Conservation (phyloP, 2,888 invertebrate species). For the Mystacides longicornis region DNA sequence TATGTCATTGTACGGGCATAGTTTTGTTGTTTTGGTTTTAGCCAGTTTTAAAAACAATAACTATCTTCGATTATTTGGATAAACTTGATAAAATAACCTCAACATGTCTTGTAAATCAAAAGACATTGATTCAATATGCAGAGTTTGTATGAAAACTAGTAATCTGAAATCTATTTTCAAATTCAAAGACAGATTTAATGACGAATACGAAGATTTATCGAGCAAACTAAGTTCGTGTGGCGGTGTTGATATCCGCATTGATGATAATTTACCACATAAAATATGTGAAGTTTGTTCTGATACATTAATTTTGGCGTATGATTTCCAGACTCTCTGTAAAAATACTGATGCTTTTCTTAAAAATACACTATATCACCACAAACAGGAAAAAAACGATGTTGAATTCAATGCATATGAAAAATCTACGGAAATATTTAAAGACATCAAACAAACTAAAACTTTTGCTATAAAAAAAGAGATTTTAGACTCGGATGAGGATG, state of each 20-base stretch:
- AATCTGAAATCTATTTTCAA: slow-evolving; percentile 5
- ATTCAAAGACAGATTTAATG: background rate
- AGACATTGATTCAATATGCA: slow-evolving; percentile 6
- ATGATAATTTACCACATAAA: background rate
- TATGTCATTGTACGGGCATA: no score
- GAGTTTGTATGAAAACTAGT: slow-evolving; percentile 8
- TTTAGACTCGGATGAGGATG: background rate
- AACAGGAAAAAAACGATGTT: background rate
- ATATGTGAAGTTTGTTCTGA: background rate
- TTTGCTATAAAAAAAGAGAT: background rate
- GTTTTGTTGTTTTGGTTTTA: no score
- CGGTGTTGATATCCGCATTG: background rate
- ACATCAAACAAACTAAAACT: background rate
- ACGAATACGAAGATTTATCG: background rate
- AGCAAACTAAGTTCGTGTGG: background rate
- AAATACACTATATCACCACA: background rate
- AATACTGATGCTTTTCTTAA: background rate
- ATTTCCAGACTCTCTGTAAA: background rate
- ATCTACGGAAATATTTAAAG: background rate
- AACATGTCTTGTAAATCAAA: no score
- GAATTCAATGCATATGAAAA: no score
- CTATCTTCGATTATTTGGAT: no score
- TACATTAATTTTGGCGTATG: background rate
- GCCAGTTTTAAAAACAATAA: no score
- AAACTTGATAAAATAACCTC: no score